Base-by-base conservation (phyloP, 35 echinoderm and acorn worm species). In the Amphiura filiformis region DNA sequence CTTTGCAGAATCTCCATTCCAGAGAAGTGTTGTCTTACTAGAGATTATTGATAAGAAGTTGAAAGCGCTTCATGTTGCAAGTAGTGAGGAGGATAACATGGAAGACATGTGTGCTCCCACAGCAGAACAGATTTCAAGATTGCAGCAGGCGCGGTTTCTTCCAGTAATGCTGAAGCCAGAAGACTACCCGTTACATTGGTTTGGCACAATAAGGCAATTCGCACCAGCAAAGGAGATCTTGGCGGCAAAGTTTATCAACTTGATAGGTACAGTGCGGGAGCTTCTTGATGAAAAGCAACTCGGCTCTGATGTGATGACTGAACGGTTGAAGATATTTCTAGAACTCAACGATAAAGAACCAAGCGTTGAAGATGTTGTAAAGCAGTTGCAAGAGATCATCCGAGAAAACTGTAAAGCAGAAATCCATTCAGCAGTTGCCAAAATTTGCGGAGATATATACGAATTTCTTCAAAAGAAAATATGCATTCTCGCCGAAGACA, bases 81-180 rank as follows among this genome's bases (percentile, higher is more conserved):
- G 26, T 30, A n/a, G 17, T 52, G 44, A n/a, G 4, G 11, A 70
- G 28, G 61, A 70, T 13, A 26, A 1, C 61, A 70, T 70, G 4
- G 61, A 70, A 47, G 41, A 47, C 41, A 9, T 17, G 17, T 47
- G 41, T 70, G 78, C 30, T 0, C 88, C 88, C 20, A 82, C 31
- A 15, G 12, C 18, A 37, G 78, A 39, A 18, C 79, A 75, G 13
- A 37, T 75, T 28, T 57, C 0, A 70, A 28, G 28, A 2, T 13
- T 90, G 5, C n/a, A 26, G 32, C 11, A 90, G 31, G 49, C 75
- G 7, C 0, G 15, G 26, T 83, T 90, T 64, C 88, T 90, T 83
- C 88, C 88, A 22, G 79, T 84, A 23, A n/a, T 83, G 28, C 12
- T 47, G 18, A n/a, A n/a, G 57, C 35, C 23, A 41, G 34, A 37